Base-by-base conservation (phyloP, 2,113 vertebrate genomes). In the Eudyptes chrysolophus region DNA sequence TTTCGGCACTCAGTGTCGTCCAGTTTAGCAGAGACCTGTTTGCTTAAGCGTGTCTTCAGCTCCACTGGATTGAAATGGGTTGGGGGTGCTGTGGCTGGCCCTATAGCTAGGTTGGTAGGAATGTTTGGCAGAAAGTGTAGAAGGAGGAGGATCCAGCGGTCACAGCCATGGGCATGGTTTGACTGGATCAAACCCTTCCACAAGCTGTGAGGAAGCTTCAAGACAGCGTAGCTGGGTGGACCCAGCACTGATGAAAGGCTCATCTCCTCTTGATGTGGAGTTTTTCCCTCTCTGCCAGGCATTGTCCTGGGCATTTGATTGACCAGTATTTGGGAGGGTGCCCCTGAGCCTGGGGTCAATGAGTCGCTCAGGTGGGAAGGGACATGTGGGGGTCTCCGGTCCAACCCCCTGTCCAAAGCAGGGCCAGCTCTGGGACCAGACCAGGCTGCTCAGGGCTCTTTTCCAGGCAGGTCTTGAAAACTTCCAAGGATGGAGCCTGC, bases 1-100 rank as follows among this genome's bases (percentile, higher is more conserved):
- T 75, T 84, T 64, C 0, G 3, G 21, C 25, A 7, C n/a, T 57
- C 3, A 1, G 27, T 55, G 32, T 49, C 1, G 0, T 44, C 18
- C 9, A 29, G 15, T 49, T 72, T 55, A 60, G 36, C 32, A 68
- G n/a, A 61, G 48, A 44, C 20, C 17, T 68, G 32, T 84, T 74
- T 68, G 32, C 34, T 87, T 46, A 19, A 68, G 32, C 12, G 24
- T 61, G 20, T 44, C 46, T 32, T 76, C 55, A 48, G 51, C 62
- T 75, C 29, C 0, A 0, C 38, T 38, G 44, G 52, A 13, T n/a
- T 61, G 57, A 71, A 66, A n/a, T 0, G 3, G 34, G 3, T 62
- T 80, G 30, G 30, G 20, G 19, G 25, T 66, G 32, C 57, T 49
- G 51, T 80, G 34, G 10, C 52, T 76, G 46, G 29, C 58, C 24